Evolutionary conservation across 2,797 vertebrate genomes (phyloP), one percentile per base, ranked within the genome.

Genomic region (Melanotaenia pygmaea): DNA sequence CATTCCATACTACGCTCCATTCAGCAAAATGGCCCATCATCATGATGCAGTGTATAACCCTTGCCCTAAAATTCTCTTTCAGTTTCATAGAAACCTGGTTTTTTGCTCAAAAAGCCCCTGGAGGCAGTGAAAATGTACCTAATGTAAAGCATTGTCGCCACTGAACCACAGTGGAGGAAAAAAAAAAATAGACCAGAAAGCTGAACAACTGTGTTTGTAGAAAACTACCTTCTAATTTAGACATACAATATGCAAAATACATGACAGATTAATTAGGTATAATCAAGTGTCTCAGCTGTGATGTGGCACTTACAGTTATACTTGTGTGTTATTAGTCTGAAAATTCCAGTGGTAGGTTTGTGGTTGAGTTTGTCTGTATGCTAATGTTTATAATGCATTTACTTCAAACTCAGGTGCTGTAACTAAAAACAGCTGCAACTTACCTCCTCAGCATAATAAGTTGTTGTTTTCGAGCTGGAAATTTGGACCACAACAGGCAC

Each of bases 221-320:
- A 90, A 92, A 93, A 94, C 88, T 56, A 91, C 92, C 92, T 90
- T 86, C 79, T 94, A 94, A 94, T 94, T 94, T 89, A 91, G 75
- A 91, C 88, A 83, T 11, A 50, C 5, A 50, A 9, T 87, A 88
- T 90, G 89, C 83, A 80, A 67, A 40, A 61, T 64, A 88, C 89
- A 82, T 90, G 91, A 94, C 89, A 86, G 87, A 91, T 88, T 91
- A 93, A 94, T 93, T 90, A 93, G 80, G 77, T 80, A 92, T 87
- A 92, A 92, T 92, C 91, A 91, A 83, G 74, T 76, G 72, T 69
- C 82, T 88, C 78, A 75, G 78, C 85, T 83, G 86, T 86, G 80
- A 76, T 83, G 82, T 70, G 72, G 91, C 87, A 83, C 79, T 79
- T 86, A 68, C 64, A 11, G 76, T 54, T 28, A 26, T 26, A 26